These are phyloP conservation scores for Nephila pilipes DNA, from an alignment of 1,140 invertebrate genomes.

Conservation along the genomic window DNA sequence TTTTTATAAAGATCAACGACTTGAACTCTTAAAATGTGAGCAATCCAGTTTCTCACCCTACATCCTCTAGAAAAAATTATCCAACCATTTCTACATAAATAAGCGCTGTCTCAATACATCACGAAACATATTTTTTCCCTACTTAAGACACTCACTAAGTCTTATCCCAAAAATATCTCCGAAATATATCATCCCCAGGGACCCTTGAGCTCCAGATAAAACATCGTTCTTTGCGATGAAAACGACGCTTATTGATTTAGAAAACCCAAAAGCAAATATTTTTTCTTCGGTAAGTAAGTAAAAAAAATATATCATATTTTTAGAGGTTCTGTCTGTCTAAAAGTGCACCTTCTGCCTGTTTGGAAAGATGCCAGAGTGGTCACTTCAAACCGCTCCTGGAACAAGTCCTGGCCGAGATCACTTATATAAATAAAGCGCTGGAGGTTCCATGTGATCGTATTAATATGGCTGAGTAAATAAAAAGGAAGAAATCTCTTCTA, in stretches of 20 bases:
- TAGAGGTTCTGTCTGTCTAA: constrained; percentile 26
- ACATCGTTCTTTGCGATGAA: constrained; percentile 24
- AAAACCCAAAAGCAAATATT: constrained; percentile 49
- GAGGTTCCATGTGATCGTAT: constrained; percentile 7
- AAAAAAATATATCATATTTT: constrained; percentile 52
- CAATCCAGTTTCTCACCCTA: neutral
- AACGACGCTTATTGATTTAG: constrained; percentile 62
- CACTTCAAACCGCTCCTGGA: neutral
- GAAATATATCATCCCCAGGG: constrained; percentile 32
- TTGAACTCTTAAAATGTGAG: too few species aligned
- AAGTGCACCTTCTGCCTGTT: neutral
- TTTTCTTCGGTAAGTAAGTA: constrained; percentile 43
- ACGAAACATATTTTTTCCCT: neutral
- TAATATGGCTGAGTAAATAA: constrained; percentile 1
- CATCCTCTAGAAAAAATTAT: neutral
- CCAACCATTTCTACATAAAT: constrained; percentile 13
- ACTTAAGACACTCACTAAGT: constrained; percentile 26
- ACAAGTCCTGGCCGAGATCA: neutral
- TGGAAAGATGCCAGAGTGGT: constrained; percentile 44
- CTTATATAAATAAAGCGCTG: constrained; percentile 31
- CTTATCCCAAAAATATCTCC: constrained; percentile 15
- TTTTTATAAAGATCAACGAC: neutral
- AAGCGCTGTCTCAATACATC: neutral
- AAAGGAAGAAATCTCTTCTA: constrained; percentile 21
- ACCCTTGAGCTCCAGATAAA: constrained; percentile 41